Evolutionary conservation across 2,113 vertebrate genomes (phyloP).

Genomic region (Lepidiolamprologus cunningtoni): DNA sequence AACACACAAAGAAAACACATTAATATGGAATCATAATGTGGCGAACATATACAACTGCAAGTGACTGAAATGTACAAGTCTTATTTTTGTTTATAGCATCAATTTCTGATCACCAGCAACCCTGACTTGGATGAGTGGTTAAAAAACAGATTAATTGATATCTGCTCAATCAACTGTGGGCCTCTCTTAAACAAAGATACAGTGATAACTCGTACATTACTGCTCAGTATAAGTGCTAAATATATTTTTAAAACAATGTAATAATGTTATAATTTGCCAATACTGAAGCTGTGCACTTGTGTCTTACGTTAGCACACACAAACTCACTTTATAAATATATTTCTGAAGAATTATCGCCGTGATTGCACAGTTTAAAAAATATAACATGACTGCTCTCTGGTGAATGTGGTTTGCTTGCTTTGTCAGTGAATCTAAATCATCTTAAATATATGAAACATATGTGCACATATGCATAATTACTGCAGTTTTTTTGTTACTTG

Average conservation of each 20-base stretch:
- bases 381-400: neutral
- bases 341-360: neutral
- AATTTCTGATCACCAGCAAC: neutral
- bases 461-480: neutral
- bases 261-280: neutral
- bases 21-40: neutral
- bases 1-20: neutral
- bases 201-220: neutral
- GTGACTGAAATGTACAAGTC: neutral
- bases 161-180: neutral
- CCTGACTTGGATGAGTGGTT: neutral
- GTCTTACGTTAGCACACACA: neutral
- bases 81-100: neutral
- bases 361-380: neutral
- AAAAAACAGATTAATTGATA: neutral
- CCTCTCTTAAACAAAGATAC: neutral
- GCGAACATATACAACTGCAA: neutral
- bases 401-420: neutral
- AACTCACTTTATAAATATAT: neutral
- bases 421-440: neutral
- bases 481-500: neutral
- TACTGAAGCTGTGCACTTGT: neutral
- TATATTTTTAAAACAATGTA: neutral
- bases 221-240: neutral
- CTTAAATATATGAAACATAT: neutral